Evolutionary conservation across 2,888 invertebrate species (phyloP), one percentile per base, ranked within the genome.

Genomic region (Pyrochroa serraticornis): DNA sequence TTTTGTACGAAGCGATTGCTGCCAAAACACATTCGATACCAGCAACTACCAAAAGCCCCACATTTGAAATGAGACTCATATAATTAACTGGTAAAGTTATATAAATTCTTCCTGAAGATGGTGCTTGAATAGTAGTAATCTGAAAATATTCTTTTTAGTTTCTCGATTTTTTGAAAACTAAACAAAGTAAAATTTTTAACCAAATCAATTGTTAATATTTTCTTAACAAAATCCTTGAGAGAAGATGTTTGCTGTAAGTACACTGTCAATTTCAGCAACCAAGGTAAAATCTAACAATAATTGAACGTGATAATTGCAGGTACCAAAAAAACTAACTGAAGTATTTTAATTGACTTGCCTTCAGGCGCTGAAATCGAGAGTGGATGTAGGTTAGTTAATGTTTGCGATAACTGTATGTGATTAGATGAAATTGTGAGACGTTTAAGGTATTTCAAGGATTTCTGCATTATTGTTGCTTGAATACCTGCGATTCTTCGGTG

Each of bases 21-120:
- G 84, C 82, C 35, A 83, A 80, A 58, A 85, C 71, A 71, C 84
- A 85, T 75, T 88, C 86, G 10, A 84, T 79, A 14, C 52, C 58
- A 7, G 71, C 51, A 13, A 85, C 81, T 61, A 87, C 79, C 43
- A 88, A 81, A 5, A 89, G 77, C 0, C 85, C 85, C 53, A 85
- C 82, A 77, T 87, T 88, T 7, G 85, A 82, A 30, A 88, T 76
- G 41, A 88, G 81, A 0, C 86, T 84, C 1, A 84, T 59, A 82
- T 81, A 70, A 72, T 85, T 74, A 83, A 84, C 75, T 80, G 81
- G 48, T 70, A 78, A 48, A 66, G 62, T 43, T 8, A 67, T 64
- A 1, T 60, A 61, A 13, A 66, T 51, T 39, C 43, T 51, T 6
- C 56, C 60, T 2, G 47, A 3, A 37, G 60, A 39, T 7, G 55